Percentiles rank a stretch among this genome's conserved stretches.
Evolutionary conservation across 35 echinoderm and acorn worm species (phyloP).

Genomic region (Chiridota heheva): DNA sequence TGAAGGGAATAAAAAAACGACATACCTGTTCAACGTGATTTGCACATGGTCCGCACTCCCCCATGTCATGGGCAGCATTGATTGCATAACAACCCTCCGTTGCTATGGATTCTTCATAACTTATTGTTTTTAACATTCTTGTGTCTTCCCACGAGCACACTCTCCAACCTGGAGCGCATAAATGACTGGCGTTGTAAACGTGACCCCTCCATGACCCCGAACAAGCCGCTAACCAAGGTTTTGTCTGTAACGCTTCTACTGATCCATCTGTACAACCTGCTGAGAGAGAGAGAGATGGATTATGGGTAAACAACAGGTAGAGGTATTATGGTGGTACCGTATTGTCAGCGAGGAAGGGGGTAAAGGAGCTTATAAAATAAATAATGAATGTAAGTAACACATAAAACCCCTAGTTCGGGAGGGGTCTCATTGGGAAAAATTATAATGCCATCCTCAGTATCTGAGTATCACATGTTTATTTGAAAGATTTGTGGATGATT

Average conservation of each 20-base stretch:
- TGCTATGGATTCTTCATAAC: conserved; percentile 58
- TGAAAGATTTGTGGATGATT: no score
- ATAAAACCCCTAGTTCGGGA: no score
- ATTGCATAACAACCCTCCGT: conserved; percentile 79
- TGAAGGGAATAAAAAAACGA: no score
- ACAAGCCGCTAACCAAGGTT: conserved; percentile 69
- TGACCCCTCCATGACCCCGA: conserved; percentile 81
- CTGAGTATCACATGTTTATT: no score
- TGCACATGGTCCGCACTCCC: conserved; percentile 72
- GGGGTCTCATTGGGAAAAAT: no score
- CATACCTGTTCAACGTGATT: conserved; percentile 78
- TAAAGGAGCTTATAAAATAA: no score
- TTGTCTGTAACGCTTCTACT: conserved; percentile 47
- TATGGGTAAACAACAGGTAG: no score
- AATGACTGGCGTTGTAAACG: conserved; percentile 71
- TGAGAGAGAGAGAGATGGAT: conserved; percentile 14
- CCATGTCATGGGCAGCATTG: conserved; percentile 90
- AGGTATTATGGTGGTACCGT: no score
- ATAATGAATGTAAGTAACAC: no score
- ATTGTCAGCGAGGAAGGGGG: no score
- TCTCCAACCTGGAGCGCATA: conserved; percentile 81
- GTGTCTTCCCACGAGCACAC: conserved; percentile 85
- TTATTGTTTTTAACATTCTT: conserved; percentile 58
- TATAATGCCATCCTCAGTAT: no score
- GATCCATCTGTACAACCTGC: conserved; percentile 83